phyloP scores from a whole-genome alignment of 1,140 invertebrate species.

The Danaus melanippus region DNA sequence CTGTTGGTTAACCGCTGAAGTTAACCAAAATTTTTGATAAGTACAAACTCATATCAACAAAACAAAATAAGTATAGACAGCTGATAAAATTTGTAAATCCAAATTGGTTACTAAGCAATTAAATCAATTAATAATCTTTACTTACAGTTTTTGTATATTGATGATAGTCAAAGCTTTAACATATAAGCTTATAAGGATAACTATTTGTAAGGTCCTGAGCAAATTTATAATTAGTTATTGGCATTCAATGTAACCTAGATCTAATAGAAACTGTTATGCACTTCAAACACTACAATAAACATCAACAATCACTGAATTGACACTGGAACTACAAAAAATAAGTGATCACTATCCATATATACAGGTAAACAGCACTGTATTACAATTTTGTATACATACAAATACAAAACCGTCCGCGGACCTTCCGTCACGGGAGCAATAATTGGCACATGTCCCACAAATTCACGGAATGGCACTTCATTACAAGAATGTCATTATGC shows the following conservation, averaged over 20 bases:
- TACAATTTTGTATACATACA: slow-evolving; percentile 62
- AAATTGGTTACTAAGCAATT: too few species aligned
- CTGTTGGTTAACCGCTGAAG: too few species aligned
- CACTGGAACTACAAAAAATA: slow-evolving; percentile 9
- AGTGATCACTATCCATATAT: slow-evolving; percentile 26
- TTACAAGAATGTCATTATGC: slow-evolving; percentile 70
- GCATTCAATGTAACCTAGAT: slow-evolving; percentile 9
- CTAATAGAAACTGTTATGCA: neutral
- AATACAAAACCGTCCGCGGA: slow-evolving; percentile 33
- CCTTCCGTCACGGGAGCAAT: slow-evolving; percentile 56
- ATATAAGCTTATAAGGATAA: slow-evolving; percentile 3
- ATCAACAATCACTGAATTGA: neutral
- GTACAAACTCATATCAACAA: too few species aligned
- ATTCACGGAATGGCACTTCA: slow-evolving; percentile 61
- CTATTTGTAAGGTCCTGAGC: slow-evolving; percentile 6
- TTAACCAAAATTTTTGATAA: too few species aligned
- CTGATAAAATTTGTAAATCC: too few species aligned
- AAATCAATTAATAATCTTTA: neutral
- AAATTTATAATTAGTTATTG: slow-evolving; percentile 14
- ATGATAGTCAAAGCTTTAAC: neutral
- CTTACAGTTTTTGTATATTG: slow-evolving; percentile 7
- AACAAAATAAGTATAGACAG: too few species aligned
- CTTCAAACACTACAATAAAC: slow-evolving; percentile 4
- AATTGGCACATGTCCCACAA: slow-evolving; percentile 70
- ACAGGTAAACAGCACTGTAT: slow-evolving; percentile 40